A percentile compares a stretch with the other conserved stretches of the same genome.
phyloP scores from a whole-genome alignment of 1,140 invertebrate genomes.

The Amphibalanus amphitrite region DNA sequence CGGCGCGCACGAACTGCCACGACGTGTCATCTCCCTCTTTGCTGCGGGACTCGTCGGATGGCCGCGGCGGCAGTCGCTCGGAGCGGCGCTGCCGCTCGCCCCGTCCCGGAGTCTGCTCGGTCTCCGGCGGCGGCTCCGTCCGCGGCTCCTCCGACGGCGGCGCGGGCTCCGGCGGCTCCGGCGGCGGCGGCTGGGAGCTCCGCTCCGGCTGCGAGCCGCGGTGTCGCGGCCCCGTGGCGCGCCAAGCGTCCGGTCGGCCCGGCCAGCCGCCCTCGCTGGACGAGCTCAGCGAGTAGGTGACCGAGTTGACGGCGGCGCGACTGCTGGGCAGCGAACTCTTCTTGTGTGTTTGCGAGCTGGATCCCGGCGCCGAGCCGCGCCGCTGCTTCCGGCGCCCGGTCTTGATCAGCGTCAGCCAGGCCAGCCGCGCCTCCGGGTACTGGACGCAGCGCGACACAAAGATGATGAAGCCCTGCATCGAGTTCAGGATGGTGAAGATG shows the following conservation, averaged over 20 bases:
- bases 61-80: neutral
- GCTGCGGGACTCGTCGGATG: neutral
- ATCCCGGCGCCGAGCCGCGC: neutral
- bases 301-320: neutral
- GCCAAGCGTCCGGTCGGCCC: neutral
- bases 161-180: too few species aligned
- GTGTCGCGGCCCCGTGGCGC: neutral
- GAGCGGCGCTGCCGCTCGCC: neutral
- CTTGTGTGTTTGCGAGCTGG: neutral
- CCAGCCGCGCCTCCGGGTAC: conserved; percentile 30
- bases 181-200: too few species aligned
- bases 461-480: conserved; percentile 35
- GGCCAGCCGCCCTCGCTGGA: neutral
- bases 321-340: neutral
- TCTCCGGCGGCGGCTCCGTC: too few species aligned
- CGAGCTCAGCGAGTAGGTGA: neutral
- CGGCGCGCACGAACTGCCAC: conserved; percentile 16
- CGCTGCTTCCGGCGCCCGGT: conserved; percentile 19
- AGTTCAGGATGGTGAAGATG: conserved; percentile 33
- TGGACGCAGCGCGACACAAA: conserved; percentile 33
- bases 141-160: neutral
- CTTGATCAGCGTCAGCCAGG: conserved; percentile 29
- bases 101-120: too few species aligned
- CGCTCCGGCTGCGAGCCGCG: neutral
- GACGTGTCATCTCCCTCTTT: conserved; percentile 21